phyloP scores from a whole-genome alignment of 2,888 invertebrate species.

The Hydroisotoma schaefferi region DNA sequence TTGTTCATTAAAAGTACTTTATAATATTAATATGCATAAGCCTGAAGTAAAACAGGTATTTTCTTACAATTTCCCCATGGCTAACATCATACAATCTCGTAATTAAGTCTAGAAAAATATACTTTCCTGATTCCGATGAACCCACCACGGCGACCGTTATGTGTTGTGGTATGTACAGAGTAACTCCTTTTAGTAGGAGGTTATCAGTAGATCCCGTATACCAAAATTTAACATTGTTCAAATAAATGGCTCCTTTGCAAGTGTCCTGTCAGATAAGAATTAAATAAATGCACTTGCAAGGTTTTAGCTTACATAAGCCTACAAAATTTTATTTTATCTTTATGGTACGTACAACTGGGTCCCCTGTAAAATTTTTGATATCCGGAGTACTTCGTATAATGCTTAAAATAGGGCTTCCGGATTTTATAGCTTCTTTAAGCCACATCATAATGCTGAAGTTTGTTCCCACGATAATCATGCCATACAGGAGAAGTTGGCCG shows the following conservation, averaged over 20 bases:
- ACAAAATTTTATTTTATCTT: not conserved
- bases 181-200: constrained; percentile 19
- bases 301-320: not conserved
- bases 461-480: constrained; percentile 16
- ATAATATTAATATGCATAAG: not conserved
- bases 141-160: constrained; percentile 28
- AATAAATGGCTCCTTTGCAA: too few species aligned
- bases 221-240: constrained; percentile 28
- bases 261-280: too few species aligned
- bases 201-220: constrained; percentile 14
- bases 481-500: constrained; percentile 22
- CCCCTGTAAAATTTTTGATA: constrained; percentile 3
- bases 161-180: constrained; percentile 5
- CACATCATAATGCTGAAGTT: constrained; percentile 25
- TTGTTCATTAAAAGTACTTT: not conserved
- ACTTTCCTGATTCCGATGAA: constrained; percentile 28
- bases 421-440: constrained; percentile 17
- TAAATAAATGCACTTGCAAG: too few species aligned
- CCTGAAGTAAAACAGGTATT: not conserved
- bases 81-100: constrained; percentile 19
- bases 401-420: constrained; percentile 16
- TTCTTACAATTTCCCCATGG: constrained; percentile 22
- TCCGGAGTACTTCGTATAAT: constrained; percentile 15
- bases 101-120: constrained; percentile 17
- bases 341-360: constrained; percentile 14